Percentiles rank a stretch among this genome's conserved stretches.
Evolutionary conservation across 2,113 vertebrate genomes (phyloP).

Genomic region (Chloropsis hardwickii): DNA sequence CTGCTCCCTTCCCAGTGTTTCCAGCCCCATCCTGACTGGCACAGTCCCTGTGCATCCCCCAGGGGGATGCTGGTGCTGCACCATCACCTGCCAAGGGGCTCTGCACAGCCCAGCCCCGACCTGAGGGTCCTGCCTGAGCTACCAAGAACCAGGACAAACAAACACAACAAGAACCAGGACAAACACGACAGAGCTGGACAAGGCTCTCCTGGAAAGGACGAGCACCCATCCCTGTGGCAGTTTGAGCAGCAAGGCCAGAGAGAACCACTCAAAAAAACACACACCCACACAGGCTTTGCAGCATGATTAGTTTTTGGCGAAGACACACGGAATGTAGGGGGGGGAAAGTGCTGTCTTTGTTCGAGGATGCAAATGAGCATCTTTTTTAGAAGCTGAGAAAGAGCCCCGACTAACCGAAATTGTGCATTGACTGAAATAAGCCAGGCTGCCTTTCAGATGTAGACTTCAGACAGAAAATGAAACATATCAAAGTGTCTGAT

Average conservation of each 20-base stretch:
- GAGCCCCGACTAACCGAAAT: constrained; percentile 58
- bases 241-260: background rate
- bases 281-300: background rate
- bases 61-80: rapidly evolving
- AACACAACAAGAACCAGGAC: rapidly evolving
- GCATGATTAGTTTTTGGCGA: constrained; percentile 29
- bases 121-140: background rate
- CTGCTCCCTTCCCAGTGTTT: background rate
- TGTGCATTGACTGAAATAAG: constrained; percentile 64
- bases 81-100: rapidly evolving
- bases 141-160: rapidly evolving
- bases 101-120: rapidly evolving
- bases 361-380: constrained; percentile 64
- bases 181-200: rapidly evolving
- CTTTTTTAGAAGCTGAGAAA: constrained; percentile 67
- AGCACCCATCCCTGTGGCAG: background rate
- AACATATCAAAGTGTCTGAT: constrained; percentile 63
- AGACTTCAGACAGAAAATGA: constrained; percentile 68
- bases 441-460: constrained; percentile 59
- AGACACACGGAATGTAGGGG: background rate
- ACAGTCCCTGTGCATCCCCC: background rate
- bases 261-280: background rate
- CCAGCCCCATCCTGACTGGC: rapidly evolving
- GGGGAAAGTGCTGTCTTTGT: constrained; percentile 37
- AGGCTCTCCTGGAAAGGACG: rapidly evolving